Percentiles rank a stretch among this genome's conserved stretches.
Evolutionary conservation across 2,113 vertebrate species (phyloP).

Genomic region (Gadus chalcogrammus): DNA sequence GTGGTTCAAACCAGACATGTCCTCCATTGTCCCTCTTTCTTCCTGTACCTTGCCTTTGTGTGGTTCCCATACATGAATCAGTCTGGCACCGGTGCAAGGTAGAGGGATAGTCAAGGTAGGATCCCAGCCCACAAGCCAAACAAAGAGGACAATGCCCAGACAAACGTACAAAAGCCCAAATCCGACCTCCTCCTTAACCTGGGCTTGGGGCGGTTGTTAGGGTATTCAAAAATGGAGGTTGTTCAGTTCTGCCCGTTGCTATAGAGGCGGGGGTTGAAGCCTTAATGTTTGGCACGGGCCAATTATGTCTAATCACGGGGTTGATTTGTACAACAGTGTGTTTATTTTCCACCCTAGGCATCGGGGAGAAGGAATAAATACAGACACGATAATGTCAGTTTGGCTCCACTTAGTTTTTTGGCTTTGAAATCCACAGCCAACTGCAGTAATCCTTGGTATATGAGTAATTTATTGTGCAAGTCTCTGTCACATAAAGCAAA

Average conservation of each 20-base stretch:
- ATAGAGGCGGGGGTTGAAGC: neutral
- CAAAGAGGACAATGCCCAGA: slow-evolving; percentile 17
- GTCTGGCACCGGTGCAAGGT: too few relatives aligned
- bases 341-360: slow-evolving; percentile 16
- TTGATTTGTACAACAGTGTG: neutral
- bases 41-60: too few relatives aligned
- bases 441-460: neutral
- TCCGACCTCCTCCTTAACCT: slow-evolving; percentile 12
- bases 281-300: neutral
- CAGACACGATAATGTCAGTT: slow-evolving; percentile 1
- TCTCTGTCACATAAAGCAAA: neutral
- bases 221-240: too few relatives aligned
- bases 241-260: neutral
- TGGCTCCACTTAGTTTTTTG: slow-evolving; percentile 6
- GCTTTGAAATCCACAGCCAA: slow-evolving; percentile 2
- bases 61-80: too few relatives aligned
- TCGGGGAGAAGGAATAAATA: slow-evolving; percentile 16
- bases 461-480: neutral
- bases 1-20: neutral
- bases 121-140: neutral
- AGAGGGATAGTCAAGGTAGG: too few relatives aligned
- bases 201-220: slow-evolving; percentile 1
- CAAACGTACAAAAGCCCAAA: too few relatives aligned
- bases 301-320: slow-evolving; percentile 24
- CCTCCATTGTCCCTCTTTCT: too few relatives aligned